Conservation (phyloP, 2,113 vertebrate species). For the Microtus richardsoni region DNA sequence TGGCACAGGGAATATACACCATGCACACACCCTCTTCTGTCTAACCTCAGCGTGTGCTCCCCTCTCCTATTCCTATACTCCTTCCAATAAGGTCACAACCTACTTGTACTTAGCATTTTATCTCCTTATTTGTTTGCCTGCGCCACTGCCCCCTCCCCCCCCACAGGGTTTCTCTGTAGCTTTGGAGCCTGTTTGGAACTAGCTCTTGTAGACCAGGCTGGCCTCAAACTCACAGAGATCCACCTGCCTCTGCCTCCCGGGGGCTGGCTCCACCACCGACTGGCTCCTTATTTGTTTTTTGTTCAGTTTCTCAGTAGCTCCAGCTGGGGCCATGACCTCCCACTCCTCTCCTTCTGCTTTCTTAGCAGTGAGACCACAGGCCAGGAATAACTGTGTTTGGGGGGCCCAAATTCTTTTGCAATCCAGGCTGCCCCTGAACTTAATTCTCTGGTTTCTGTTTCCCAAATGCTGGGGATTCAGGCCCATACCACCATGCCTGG, state of each 20-base stretch:
- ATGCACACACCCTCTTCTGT: no score
- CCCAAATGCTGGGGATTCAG: background rate
- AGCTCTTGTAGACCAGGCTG: no score
- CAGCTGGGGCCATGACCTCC: background rate
- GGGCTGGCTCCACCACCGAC: no score
- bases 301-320: no score
- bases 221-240: no score
- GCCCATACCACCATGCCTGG: background rate
- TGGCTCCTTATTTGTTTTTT: no score
- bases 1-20: no score
- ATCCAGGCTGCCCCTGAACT: background rate
- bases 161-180: no score
- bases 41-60: no score
- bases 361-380: no score
- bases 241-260: no score
- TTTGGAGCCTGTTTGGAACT: no score
- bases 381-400: background rate
- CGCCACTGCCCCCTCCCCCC: accelerated
- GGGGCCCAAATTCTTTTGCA: background rate
- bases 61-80: background rate
- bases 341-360: background rate
- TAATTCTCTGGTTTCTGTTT: background rate
- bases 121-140: background rate
- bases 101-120: background rate
- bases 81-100: background rate